Conservation (phyloP, 2,113 vertebrate species). For the Panthera leo region DNA sequence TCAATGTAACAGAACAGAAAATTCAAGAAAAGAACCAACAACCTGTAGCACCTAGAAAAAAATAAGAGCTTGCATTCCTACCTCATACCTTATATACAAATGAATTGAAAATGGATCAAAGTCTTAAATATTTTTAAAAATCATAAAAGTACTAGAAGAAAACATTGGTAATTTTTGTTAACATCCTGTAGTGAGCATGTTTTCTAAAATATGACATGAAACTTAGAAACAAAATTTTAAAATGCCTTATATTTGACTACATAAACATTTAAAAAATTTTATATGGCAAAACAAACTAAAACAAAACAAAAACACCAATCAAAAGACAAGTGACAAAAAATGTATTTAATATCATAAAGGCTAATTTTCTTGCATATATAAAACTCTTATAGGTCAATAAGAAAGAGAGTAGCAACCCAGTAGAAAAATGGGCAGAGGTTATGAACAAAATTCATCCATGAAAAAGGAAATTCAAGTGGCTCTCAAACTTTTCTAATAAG, state of each 20-base stretch:
- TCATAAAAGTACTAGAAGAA: neutral
- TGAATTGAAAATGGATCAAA: neutral
- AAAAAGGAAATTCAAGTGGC: neutral
- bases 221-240: neutral
- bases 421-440: neutral
- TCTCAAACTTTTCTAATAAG: neutral
- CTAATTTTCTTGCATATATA: neutral
- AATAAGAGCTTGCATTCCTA: neutral
- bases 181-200: neutral
- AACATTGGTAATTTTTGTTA: neutral
- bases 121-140: neutral
- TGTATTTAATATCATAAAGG: neutral
- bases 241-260: neutral
- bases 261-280: conserved; percentile 21
- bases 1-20: conserved; percentile 16
- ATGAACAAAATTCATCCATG: neutral
- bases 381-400: neutral
- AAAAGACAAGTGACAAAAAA: neutral
- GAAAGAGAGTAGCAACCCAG: neutral
- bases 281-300: neutral
- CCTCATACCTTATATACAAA: neutral
- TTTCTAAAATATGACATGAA: conserved; percentile 18
- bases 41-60: neutral
- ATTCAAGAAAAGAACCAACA: neutral
- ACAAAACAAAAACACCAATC: neutral